Evolutionary conservation across 2,888 invertebrate species (phyloP), one percentile per base, ranked within the genome.

Genomic region (Malachius bipustulatus): DNA sequence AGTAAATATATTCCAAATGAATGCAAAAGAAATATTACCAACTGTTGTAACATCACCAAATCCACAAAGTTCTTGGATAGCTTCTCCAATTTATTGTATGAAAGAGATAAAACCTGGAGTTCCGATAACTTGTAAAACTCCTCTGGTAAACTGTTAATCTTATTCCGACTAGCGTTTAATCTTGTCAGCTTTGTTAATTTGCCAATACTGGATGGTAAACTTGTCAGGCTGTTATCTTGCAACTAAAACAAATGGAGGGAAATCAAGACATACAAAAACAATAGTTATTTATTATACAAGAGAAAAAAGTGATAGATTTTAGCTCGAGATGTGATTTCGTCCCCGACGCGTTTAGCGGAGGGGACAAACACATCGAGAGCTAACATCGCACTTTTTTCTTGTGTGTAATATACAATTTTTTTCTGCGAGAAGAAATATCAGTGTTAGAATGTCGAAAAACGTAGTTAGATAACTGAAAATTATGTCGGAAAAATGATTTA

Each of bases 221-320:
- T 64, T 44, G 69, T 68, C 51, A 93, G 60, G 30, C 75, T 74
- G 67, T 93, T 91, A 60, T 88, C 83, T 63, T 89, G 85, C 32
- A 89, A 66, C 88, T 90, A 48, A 44, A 56, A 56, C 45, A 37
- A 35, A 33, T 6, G 30, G n/a, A n/a, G n/a, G n/a, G n/a, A n/a
- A n/a, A n/a, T n/a, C n/a, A n/a, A n/a, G n/a, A n/a, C n/a, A n/a
- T n/a, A n/a, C n/a, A n/a, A n/a, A n/a, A n/a, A n/a, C n/a, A n/a
- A n/a, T n/a, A n/a, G n/a, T n/a, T n/a, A n/a, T n/a, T n/a, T n/a
- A n/a, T n/a, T n/a, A n/a, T n/a, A n/a, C n/a, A n/a, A n/a, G n/a
- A n/a, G n/a, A n/a, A n/a, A n/a, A n/a, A n/a, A n/a, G n/a, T n/a
- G n/a, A n/a, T n/a, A n/a, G n/a, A n/a, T n/a, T n/a, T n/a, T n/a